phyloP scores from a whole-genome alignment of 2,113 vertebrate species.

The Mugil cephalus region DNA sequence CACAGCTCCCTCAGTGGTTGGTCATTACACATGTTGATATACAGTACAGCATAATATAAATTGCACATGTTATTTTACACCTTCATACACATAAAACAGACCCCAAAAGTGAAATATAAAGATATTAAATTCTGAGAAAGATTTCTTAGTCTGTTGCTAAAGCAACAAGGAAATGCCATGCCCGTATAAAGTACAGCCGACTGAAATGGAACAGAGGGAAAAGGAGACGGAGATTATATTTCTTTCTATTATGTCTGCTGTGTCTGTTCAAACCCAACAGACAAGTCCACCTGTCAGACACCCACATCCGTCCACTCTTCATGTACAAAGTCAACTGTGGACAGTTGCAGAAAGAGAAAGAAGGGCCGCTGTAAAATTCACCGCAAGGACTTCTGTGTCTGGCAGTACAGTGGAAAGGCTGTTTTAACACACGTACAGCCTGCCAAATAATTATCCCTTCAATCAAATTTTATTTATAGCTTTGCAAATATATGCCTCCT shows the following conservation, averaged over 20 bases:
- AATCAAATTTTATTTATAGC: constrained; percentile 60
- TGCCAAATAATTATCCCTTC: constrained; percentile 50
- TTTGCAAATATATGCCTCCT: constrained; percentile 32
- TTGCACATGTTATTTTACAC: background rate
- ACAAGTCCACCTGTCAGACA: constrained; percentile 41
- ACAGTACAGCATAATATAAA: background rate
- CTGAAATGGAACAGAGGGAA: constrained; percentile 33
- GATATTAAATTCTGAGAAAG: background rate
- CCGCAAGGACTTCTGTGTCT: constrained; percentile 17
- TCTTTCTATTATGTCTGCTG: background rate
- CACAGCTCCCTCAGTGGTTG: constrained; percentile 14
- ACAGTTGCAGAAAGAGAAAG: constrained; percentile 19
- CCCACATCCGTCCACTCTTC: constrained; percentile 13
- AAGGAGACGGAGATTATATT: constrained; percentile 23
- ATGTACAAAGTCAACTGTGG: constrained; percentile 4
- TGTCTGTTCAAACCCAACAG: constrained; percentile 19
- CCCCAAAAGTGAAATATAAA: constrained; percentile 3
- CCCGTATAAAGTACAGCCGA: constrained; percentile 21
- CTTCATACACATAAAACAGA: background rate
- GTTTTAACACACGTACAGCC: constrained; percentile 9
- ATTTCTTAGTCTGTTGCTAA: constrained; percentile 57
- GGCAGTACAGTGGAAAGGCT: constrained; percentile 2
- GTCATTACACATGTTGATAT: background rate
- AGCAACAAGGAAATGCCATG: constrained; percentile 55
- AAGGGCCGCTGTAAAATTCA: background rate